phyloP scores from a whole-genome alignment of 2,113 vertebrate genomes.

The Bungarus multicinctus region DNA sequence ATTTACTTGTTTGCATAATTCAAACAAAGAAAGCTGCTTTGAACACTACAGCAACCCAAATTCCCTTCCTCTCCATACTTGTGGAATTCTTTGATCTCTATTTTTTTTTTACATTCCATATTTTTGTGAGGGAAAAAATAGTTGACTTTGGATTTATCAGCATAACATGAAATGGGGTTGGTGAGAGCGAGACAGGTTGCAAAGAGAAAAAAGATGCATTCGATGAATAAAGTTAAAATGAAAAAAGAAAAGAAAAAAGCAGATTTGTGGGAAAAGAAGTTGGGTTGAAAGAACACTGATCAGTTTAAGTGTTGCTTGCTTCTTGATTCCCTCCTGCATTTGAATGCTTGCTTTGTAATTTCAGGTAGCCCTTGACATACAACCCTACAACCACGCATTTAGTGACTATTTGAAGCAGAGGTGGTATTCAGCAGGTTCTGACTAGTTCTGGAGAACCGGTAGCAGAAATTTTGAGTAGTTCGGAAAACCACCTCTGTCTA shows the following conservation, averaged over 20 bases:
- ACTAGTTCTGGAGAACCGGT: too few relatives aligned
- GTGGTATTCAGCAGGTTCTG: too few relatives aligned
- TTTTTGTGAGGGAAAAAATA: not conserved
- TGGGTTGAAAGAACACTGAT: not conserved
- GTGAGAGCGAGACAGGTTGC: not conserved
- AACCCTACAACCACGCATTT: too few relatives aligned
- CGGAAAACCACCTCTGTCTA: too few relatives aligned
- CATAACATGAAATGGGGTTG: not conserved
- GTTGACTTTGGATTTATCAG: not conserved
- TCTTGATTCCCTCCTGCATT: not conserved
- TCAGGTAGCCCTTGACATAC: too few relatives aligned
- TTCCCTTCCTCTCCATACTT: not conserved
- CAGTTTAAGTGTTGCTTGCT: not conserved
- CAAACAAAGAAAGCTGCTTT: not conserved
- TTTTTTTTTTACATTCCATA: not conserved
- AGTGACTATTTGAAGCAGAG: too few relatives aligned
- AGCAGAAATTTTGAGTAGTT: too few relatives aligned
- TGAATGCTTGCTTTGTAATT: not conserved
- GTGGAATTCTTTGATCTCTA: not conserved
- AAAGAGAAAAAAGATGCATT: not conserved
- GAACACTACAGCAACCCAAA: not conserved
- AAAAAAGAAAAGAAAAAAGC: too few relatives aligned
- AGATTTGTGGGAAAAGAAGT: not conserved
- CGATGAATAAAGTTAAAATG: not conserved
- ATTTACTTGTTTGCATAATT: not conserved